Evolutionary conservation across 2,888 invertebrate genomes (phyloP), one percentile per base, ranked within the genome.

Genomic region (Therioaphis trifolii): DNA sequence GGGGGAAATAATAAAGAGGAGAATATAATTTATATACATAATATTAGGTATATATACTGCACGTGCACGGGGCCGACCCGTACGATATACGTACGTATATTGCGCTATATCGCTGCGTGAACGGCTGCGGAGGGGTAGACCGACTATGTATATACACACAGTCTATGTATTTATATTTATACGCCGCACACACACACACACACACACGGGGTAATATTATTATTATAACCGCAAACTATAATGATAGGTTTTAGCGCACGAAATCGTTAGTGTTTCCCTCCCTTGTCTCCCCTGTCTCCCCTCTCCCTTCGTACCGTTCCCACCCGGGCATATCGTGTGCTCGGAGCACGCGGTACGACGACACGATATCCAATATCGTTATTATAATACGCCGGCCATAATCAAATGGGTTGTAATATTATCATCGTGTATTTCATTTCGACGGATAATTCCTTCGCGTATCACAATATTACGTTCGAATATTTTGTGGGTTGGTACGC

Each of bases 211-310:
- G 68, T 79, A 79, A 61, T 61, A 82, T 63, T 82, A 63, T 49
- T 61, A 82, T 63, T 82, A 63, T 49, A 72, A 82, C 80, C 80
- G 35, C 80, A 82, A 82, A 82, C 72, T 58, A 24, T 82, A 82
- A 82, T 82, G 49, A 82, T 82, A 72, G 80, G 80, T 72, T 82
- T 82, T 82, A 82, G 71, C 35, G 61, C 80, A 82, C 80, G 72
- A 61, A 82, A 82, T 72, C 61, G 80, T 72, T 82, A 72, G 63
- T 35, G 68, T 78, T 63, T 14, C 49, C 35, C 49, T 63, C 46
- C 43, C 63, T 29, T 49, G 9, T 24, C 11, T 66, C 49, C n/a
- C n/a, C n/a, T n/a, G n/a, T 3, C 35, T 35, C 35, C 4, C 35
- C 35, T 7, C 35, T 35, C 35, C 4, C 35, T n/a, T 35, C 35